Evolutionary conservation across 2,797 vertebrate species (phyloP).

Genomic region (Epinephelus malabaricus): DNA sequence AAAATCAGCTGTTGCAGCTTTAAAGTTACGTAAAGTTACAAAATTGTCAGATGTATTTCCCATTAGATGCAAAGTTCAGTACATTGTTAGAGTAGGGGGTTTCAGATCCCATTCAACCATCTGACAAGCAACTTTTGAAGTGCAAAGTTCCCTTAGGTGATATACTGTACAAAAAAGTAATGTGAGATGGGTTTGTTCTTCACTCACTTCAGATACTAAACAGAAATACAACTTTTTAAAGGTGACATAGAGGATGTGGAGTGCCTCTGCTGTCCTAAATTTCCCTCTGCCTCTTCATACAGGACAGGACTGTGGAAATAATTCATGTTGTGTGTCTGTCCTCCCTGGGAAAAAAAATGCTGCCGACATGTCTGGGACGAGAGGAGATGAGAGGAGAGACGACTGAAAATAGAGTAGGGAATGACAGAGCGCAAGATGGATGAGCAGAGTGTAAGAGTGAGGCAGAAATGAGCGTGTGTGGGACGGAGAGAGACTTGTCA

Average conservation of each 20-base stretch:
- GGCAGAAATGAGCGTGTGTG: slow-evolving; percentile 22
- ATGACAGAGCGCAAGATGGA: slow-evolving; percentile 43
- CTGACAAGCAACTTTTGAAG: no score
- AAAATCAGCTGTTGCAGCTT: no score
- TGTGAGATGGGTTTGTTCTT: no score
- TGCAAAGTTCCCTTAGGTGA: no score
- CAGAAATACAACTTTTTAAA: slow-evolving; percentile 9
- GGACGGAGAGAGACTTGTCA: slow-evolving; percentile 55
- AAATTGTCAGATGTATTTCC: no score
- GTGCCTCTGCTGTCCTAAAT: slow-evolving; percentile 47
- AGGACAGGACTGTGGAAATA: slow-evolving; percentile 61
- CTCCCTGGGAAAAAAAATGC: slow-evolving; percentile 36
- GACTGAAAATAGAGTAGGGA: slow-evolving; percentile 58
- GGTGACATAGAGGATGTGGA: slow-evolving; percentile 20
- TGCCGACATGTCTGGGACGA: slow-evolving; percentile 64
- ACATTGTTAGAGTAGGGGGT: no score
- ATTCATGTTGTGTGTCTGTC: slow-evolving; percentile 69
- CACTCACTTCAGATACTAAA: no score
- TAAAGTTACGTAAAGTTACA: no score
- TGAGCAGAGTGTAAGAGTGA: slow-evolving; percentile 30
- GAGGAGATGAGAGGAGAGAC: slow-evolving; percentile 42
- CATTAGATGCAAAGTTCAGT: no score
- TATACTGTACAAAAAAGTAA: no score
- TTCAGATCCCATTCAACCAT: no score
- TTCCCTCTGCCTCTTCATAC: slow-evolving; percentile 23